Percentiles rank a stretch among this genome's conserved stretches.
Conservation (phyloP, 2,113 vertebrate species). For the Hypomesus transpacificus region DNA sequence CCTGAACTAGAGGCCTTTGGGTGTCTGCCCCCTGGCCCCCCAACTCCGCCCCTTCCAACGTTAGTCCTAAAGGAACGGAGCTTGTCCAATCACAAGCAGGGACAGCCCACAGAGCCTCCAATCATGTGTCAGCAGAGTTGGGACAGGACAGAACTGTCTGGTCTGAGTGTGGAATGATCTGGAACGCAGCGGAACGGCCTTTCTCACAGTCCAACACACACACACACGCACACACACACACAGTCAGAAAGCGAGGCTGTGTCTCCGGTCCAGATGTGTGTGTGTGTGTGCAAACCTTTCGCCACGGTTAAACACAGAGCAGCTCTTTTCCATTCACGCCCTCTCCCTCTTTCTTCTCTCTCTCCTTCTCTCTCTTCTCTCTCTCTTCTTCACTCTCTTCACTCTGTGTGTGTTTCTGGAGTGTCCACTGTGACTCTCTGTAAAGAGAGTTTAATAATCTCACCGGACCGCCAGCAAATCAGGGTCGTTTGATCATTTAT, state of each 20-base stretch:
- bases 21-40: no score
- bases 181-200: slow-evolving; percentile 45
- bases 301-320: slow-evolving; percentile 45
- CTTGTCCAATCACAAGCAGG: slow-evolving; percentile 33
- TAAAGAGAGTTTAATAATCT: slow-evolving; percentile 37
- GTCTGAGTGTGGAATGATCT: slow-evolving; percentile 52
- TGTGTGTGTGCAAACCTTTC: slow-evolving; percentile 33
- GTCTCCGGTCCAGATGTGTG: slow-evolving; percentile 60
- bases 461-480: slow-evolving; percentile 37
- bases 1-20: no score
- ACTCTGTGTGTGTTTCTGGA: not conserved
- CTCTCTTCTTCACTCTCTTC: not conserved
- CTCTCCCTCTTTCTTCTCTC: slow-evolving; percentile 5
- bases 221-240: not conserved
- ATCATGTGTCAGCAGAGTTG: slow-evolving; percentile 23
- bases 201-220: slow-evolving; percentile 32
- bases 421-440: slow-evolving; percentile 15
- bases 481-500: slow-evolving; percentile 62
- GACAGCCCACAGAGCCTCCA: slow-evolving; percentile 23
- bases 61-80: slow-evolving; percentile 9
- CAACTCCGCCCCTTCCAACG: no score
- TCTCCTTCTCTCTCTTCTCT: not conserved
- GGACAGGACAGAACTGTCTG: slow-evolving; percentile 20
- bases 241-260: slow-evolving; percentile 45
- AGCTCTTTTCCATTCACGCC: slow-evolving; percentile 36